Percentiles rank a stretch among this genome's conserved stretches.
Evolutionary conservation across 2,113 vertebrate genomes (phyloP).

Genomic region (Ageneiosus marmoratus): DNA sequence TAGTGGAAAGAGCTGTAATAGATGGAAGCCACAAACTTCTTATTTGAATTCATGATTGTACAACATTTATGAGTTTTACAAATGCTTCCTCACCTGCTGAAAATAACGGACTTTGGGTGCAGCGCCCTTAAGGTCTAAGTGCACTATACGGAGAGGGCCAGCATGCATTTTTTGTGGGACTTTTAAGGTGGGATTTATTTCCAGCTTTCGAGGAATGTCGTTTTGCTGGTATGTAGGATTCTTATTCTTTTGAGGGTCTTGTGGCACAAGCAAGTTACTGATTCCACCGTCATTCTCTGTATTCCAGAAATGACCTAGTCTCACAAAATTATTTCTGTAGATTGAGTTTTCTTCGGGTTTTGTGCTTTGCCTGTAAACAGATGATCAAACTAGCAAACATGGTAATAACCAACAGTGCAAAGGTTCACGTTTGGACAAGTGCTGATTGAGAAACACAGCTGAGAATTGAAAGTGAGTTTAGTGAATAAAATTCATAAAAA

Average conservation of each 20-base stretch:
- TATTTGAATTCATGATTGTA: background rate
- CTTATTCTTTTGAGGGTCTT: too few relatives aligned
- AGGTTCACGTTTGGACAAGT: background rate
- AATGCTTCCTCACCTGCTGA: constrained; percentile 68
- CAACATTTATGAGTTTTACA: background rate
- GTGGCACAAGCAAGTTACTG: background rate
- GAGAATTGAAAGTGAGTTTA: constrained; percentile 7
- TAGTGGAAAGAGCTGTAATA: constrained; percentile 67
- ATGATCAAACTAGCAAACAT: background rate
- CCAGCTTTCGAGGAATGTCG: background rate
- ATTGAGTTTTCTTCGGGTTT: background rate
- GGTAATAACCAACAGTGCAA: background rate
- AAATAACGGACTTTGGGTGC: constrained; percentile 75
- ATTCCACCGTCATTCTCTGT: background rate
- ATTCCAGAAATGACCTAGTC: background rate
- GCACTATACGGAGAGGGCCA: constrained; percentile 68
- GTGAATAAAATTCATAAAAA: background rate
- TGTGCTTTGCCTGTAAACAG: background rate
- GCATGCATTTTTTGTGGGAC: background rate
- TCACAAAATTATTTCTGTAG: background rate
- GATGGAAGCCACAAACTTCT: background rate
- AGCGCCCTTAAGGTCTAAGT: constrained; percentile 81
- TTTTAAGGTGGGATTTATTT: background rate
- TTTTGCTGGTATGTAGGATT: background rate
- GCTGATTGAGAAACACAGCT: background rate